Evolutionary conservation across 1,140 invertebrate species (phyloP).

Genomic region (Phthorimaea operculella): DNA sequence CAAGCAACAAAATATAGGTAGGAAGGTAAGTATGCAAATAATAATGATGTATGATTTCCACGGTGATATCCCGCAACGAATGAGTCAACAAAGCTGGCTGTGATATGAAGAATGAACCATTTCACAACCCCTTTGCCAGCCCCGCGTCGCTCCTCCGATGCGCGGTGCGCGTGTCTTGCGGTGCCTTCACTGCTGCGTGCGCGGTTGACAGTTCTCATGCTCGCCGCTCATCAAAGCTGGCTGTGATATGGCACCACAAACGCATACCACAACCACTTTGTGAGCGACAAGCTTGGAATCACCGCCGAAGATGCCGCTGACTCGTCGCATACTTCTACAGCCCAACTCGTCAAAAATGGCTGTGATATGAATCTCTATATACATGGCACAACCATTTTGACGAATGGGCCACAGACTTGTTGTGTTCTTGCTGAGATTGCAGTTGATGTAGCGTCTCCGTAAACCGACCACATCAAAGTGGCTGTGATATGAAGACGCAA

Average conservation of each 20-base stretch:
- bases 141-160: slow-evolving; percentile 12
- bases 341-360: slow-evolving; percentile 66
- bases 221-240: slow-evolving; percentile 65
- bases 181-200: neutral
- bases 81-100: slow-evolving; percentile 67
- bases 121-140: slow-evolving; percentile 52
- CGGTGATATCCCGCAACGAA: neutral
- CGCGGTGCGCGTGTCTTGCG: neutral
- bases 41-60: no score
- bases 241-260: slow-evolving; percentile 55
- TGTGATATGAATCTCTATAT: slow-evolving; percentile 47
- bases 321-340: slow-evolving; percentile 27
- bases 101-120: slow-evolving; percentile 49
- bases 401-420: slow-evolving; percentile 49
- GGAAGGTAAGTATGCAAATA: no score
- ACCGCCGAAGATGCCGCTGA: neutral
- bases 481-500: slow-evolving; percentile 60
- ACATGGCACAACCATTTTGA: slow-evolving; percentile 60
- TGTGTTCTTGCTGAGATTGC: neutral
- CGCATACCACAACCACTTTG: slow-evolving; percentile 56
- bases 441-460: slow-evolving; percentile 33
- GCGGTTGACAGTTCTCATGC: slow-evolving; percentile 9
- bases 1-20: no score
- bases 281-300: slow-evolving; percentile 30
- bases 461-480: slow-evolving; percentile 67